Evolutionary conservation across 2,113 vertebrate species (phyloP).

Genomic region (Lophotis ruficrista): DNA sequence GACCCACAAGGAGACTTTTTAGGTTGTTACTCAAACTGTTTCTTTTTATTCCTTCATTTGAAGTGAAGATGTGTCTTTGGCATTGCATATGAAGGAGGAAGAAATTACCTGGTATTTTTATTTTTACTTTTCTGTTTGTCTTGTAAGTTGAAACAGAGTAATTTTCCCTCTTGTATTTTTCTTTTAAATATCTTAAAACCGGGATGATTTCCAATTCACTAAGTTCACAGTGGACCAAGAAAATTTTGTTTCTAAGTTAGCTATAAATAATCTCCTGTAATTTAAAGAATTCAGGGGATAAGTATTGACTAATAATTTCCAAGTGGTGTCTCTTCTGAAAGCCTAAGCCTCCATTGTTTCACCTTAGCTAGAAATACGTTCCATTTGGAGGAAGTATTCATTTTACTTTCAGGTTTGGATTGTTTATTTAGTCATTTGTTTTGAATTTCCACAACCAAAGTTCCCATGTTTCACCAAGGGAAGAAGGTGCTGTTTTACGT

Average conservation of each 20-base stretch:
- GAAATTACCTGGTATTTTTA: background rate
- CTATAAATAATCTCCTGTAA: slow-evolving; percentile 5
- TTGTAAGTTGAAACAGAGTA: background rate
- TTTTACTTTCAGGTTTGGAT: slow-evolving; percentile 9
- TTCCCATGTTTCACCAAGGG: background rate
- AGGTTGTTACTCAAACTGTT: background rate
- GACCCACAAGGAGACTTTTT: background rate
- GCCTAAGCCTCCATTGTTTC: background rate
- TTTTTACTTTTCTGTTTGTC: background rate
- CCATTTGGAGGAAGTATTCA: background rate
- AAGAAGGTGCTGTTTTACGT: background rate
- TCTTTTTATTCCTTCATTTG: background rate
- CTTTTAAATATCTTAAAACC: background rate
- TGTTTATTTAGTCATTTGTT: background rate
- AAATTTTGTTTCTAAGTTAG: background rate
- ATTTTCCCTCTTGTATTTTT: background rate
- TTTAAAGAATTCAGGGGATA: background rate
- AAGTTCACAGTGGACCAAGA: slow-evolving; percentile 23
- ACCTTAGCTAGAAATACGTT: background rate
- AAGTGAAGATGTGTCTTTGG: background rate
- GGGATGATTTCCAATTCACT: background rate
- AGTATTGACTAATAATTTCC: background rate
- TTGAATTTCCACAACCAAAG: background rate
- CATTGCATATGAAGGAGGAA: background rate
- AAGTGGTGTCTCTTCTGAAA: background rate